Percentiles rank a stretch among this genome's conserved stretches.
These are phyloP conservation scores for Phaethornis superciliosus DNA, from an alignment of 2,113 vertebrate genomes.

Conservation along the genomic window DNA sequence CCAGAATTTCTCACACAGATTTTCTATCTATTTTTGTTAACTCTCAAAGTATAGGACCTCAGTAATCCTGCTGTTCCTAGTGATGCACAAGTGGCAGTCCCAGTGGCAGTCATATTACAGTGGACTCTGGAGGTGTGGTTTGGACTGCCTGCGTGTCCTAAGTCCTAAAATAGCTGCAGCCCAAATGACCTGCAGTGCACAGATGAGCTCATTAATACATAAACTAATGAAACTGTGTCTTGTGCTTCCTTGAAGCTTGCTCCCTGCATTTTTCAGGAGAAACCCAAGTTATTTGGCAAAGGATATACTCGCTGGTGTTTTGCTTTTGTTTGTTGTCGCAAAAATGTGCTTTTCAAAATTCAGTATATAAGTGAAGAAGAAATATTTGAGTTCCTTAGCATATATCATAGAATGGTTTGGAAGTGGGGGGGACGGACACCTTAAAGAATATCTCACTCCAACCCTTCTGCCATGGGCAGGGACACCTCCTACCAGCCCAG, in stretches of 20 bases:
- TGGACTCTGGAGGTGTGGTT: not conserved
- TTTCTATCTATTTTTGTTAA: not conserved
- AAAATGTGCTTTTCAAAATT: not conserved
- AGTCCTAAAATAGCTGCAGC: not conserved
- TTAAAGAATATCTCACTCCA: too few relatives aligned
- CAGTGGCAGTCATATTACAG: not conserved
- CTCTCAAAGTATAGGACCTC: not conserved
- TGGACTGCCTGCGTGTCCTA: not conserved
- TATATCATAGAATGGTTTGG: too few relatives aligned
- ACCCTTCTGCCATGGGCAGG: too few relatives aligned
- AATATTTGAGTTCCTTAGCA: not conserved
- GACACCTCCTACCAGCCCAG: too few relatives aligned
- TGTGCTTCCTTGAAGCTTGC: not conserved
- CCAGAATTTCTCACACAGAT: not conserved
- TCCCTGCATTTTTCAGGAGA: not conserved
- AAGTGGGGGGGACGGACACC: too few relatives aligned
- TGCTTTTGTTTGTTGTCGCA: not conserved
- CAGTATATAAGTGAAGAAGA: rapidly evolving
- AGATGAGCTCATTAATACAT: not conserved
- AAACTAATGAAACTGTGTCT: not conserved
- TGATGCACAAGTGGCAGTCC: not conserved
- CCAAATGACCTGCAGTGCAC: not conserved
- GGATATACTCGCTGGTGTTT: not conserved
- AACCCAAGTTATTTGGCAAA: not conserved
- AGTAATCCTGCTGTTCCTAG: not conserved